Evolutionary conservation across 2,113 vertebrate species (phyloP), one percentile per base, ranked within the genome.

Genomic region (Propithecus coquereli): DNA sequence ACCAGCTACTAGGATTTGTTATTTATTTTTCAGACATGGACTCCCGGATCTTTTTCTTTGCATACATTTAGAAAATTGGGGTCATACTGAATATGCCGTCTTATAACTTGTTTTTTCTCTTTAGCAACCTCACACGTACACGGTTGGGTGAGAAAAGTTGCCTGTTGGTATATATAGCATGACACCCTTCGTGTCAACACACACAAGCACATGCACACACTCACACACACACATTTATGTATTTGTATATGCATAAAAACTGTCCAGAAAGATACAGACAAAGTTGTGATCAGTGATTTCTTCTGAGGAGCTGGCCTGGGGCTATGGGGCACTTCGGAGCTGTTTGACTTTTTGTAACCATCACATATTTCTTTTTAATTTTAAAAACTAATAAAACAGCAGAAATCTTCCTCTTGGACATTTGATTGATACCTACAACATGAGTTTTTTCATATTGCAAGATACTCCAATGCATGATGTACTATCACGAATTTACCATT

Each of bases 61-160:
- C 70, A 50, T 57, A 7, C 59, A 30, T 83, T 81, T 73, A 96
- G 34, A 76, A 47, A 85, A n/a, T 47, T 17, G 40, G 77, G 71
- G 16, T 77, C 80, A n/a, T 43, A 27, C 6, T 0, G 9, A 84
- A 34, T 6, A 13, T 2, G n/a, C 14, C 16, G 4, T 73, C 84
- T 84, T 12, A 16, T 85, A 85, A 95, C 65, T 83, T 87, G 34
- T 6, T 91, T 84, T 84, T 80, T 94, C 91, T 90, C 59, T 54
- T 95, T 97, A 87, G 61, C 87, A 81, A 57, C 66, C 71, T 81
- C 54, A 85, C 87, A 83, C 76, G 0, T 92, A 32, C 0, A 1
- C 2, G 59, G 23, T 34, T 40, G 40, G 74, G 95, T 92, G 95
- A 95, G 95, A 85, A 93, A 77, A 96, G 90, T 37, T 92, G n/a